Conservation (phyloP, 1,140 invertebrate genomes). For the Nasonia vitripennis region DNA sequence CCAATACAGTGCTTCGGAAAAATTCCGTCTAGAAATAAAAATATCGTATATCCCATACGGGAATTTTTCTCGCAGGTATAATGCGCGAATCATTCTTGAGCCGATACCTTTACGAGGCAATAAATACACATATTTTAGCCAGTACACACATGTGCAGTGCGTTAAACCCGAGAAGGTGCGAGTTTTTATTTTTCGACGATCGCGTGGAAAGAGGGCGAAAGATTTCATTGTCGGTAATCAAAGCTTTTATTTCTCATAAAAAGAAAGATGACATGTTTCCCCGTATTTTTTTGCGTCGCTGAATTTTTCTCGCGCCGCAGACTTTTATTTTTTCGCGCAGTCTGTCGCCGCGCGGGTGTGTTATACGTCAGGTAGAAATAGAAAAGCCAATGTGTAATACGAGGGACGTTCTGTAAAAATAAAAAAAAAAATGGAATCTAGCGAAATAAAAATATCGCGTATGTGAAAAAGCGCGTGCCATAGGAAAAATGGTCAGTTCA, state of each 20-base stretch:
- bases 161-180: not conserved
- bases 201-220: not conserved
- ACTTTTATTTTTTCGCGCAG: not conserved
- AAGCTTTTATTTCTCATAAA: slow-evolving; percentile 12
- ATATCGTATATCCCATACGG: not conserved
- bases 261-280: not conserved
- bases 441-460: not conserved
- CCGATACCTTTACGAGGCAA: slow-evolving; percentile 3
- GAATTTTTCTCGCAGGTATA: not conserved
- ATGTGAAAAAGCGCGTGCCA: not conserved
- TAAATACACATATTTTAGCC: not conserved
- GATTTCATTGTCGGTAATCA: slow-evolving; percentile 12
- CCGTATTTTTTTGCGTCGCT: not conserved
- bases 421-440: not conserved
- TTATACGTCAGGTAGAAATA: not conserved
- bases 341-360: too few species aligned
- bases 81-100: not conserved
- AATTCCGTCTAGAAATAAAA: not conserved
- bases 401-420: not conserved
- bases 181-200: slow-evolving; percentile 13
- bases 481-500: not conserved
- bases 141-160: not conserved
- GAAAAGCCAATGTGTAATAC: not conserved
- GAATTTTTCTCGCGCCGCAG: not conserved
- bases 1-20: not conserved